Evolutionary conservation across 2,113 vertebrate genomes (phyloP).

Genomic region (Serinus canaria): DNA sequence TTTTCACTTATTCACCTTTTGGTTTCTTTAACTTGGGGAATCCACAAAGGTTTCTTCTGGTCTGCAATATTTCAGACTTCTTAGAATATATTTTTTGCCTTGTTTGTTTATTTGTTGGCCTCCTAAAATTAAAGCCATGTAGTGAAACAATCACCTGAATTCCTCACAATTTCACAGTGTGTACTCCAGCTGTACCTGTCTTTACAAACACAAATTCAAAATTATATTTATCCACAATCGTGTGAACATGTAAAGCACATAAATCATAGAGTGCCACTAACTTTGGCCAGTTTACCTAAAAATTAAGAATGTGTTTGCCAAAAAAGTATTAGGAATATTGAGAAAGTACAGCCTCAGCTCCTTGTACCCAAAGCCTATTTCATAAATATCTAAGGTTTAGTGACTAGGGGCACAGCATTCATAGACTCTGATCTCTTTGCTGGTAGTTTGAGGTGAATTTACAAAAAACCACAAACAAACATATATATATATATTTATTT

Average conservation of each 20-base stretch:
- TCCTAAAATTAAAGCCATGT: background rate
- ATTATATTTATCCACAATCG: background rate
- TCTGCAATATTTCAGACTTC: background rate
- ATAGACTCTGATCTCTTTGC: background rate
- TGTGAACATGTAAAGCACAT: background rate
- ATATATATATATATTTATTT: background rate
- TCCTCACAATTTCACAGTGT: background rate
- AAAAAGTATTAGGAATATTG: background rate
- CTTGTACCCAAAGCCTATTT: background rate
- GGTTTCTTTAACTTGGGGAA: background rate
- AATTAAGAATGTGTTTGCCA: background rate
- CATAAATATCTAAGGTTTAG: rapidly evolving
- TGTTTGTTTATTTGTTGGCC: background rate
- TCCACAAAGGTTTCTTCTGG: background rate
- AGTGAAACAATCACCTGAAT: background rate
- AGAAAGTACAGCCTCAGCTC: background rate
- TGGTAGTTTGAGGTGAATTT: background rate
- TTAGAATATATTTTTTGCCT: background rate
- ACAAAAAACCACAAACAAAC: no score
- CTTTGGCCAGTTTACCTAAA: conserved; percentile 46
- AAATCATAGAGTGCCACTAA: conserved; percentile 13
- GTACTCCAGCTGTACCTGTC: background rate
- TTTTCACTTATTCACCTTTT: background rate
- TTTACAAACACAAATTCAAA: background rate
- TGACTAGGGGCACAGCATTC: background rate